phyloP scores from a whole-genome alignment of 2,113 vertebrate genomes.

The Leptodactylus fuscus region DNA sequence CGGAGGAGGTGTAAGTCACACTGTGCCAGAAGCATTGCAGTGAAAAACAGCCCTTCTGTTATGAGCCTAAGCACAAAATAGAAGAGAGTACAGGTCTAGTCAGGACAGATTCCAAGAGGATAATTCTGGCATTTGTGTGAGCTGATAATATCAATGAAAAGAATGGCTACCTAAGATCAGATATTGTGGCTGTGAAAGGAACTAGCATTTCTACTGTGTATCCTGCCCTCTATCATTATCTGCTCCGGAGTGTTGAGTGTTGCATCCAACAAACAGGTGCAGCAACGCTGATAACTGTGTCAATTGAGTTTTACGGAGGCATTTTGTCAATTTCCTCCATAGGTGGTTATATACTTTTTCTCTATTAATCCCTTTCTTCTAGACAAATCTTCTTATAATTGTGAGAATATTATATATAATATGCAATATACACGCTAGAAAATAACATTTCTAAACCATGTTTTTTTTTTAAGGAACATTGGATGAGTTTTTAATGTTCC shows the following conservation, averaged over 20 bases:
- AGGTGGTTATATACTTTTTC: background rate
- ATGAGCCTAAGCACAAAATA: background rate
- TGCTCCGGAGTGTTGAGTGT: conserved; percentile 23
- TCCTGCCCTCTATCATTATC: conserved; percentile 27
- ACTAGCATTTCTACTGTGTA: background rate
- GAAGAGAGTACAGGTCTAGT: background rate
- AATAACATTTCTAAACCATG: too few species aligned
- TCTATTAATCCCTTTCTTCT: too few species aligned
- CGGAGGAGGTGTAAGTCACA: background rate
- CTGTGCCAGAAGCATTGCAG: background rate
- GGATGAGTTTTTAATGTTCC: too few species aligned
- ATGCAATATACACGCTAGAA: too few species aligned
- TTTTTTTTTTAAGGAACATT: too few species aligned
- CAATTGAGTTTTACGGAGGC: background rate
- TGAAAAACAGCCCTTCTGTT: background rate
- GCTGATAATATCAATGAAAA: conserved; percentile 33
- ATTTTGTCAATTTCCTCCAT: background rate
- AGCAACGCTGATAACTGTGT: conserved; percentile 28
- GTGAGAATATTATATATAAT: too few species aligned
- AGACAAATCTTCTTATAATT: too few species aligned
- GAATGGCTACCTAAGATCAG: conserved; percentile 22
- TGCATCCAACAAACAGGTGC: conserved; percentile 38
- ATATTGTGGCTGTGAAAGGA: conserved; percentile 14
- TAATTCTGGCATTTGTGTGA: conserved; percentile 22
- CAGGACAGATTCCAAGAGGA: conserved; percentile 10